These are phyloP conservation scores for Drosophila suboccidentalis DNA, from an alignment of 2,888 invertebrate genomes.

Conservation along the genomic window DNA sequence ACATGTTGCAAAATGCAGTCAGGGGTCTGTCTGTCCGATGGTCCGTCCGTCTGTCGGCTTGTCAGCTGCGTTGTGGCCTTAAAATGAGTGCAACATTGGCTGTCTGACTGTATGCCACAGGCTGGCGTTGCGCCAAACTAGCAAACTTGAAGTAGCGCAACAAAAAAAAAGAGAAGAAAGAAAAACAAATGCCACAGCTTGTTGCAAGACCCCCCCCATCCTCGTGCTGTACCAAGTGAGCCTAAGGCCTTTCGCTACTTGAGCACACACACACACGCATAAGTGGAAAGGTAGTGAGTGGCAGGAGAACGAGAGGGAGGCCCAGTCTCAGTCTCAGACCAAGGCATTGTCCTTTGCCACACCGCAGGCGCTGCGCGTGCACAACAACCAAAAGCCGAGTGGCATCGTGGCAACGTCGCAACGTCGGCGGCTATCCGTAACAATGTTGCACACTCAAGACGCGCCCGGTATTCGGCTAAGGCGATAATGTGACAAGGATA, in stretches of 20 bases:
- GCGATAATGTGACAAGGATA: constrained; percentile 83
- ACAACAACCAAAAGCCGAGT: constrained; percentile 57
- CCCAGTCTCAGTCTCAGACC: background rate
- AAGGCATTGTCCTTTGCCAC: constrained; percentile 64
- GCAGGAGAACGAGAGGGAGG: background rate
- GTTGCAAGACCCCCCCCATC: constrained; percentile 41
- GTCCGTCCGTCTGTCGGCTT: constrained; percentile 19
- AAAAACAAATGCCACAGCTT: constrained; percentile 58
- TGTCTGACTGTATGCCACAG: constrained; percentile 54
- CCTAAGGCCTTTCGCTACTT: constrained; percentile 78
- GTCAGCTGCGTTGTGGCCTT: constrained; percentile 76
- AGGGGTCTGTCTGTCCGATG: constrained; percentile 24
- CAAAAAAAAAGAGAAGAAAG: constrained; percentile 20
- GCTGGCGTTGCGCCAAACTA: constrained; percentile 74
- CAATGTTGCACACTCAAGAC: constrained; percentile 77
- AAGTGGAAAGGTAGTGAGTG: constrained; percentile 22
- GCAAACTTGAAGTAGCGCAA: constrained; percentile 62
- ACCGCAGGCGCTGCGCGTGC: constrained; percentile 74
- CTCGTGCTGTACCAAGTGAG: constrained; percentile 43
- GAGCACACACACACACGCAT: constrained; percentile 60
- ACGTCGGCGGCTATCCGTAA: constrained; percentile 61
- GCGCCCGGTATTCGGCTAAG: constrained; percentile 72
- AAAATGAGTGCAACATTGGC: constrained; percentile 79
- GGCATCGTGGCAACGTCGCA: constrained; percentile 18
- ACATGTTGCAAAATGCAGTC: constrained; percentile 76